These are phyloP conservation scores for Lagenorhynchus albirostris DNA, from an alignment of 2,113 vertebrate genomes.

Conservation along the genomic window DNA sequence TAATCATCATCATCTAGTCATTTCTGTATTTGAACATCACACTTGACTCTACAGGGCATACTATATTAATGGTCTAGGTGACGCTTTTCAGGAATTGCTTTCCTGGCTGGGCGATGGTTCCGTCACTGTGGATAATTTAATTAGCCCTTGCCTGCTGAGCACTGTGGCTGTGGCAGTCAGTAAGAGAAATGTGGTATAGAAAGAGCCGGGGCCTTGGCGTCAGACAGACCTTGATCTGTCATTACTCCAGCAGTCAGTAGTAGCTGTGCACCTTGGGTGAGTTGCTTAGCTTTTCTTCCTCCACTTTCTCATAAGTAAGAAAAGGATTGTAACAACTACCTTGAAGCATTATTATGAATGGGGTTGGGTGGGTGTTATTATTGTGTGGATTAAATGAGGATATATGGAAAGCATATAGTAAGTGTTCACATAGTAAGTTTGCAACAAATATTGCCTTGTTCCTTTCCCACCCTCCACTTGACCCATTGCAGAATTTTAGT, in stretches of 20 bases:
- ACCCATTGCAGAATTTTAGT: not conserved
- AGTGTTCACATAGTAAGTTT: not conserved
- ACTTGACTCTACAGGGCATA: slow-evolving; percentile 62
- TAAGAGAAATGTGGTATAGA: slow-evolving; percentile 32
- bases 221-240: slow-evolving; percentile 9
- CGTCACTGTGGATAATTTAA: slow-evolving; percentile 57
- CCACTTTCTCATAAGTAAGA: slow-evolving; percentile 10
- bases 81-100: slow-evolving; percentile 60
- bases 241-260: not conserved
- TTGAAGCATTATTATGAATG: not conserved
- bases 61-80: slow-evolving; percentile 63
- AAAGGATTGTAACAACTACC: not conserved
- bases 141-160: slow-evolving; percentile 61
- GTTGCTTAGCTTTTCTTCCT: not conserved
- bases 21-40: slow-evolving; percentile 61
- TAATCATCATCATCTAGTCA: slow-evolving; percentile 49
- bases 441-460: not conserved
- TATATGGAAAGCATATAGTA: not conserved
- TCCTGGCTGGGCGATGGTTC: slow-evolving; percentile 45
- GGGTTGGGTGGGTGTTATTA: not conserved
- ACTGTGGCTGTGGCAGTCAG: slow-evolving; percentile 13
- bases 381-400: not conserved
- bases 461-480: not conserved
- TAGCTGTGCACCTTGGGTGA: not conserved
- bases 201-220: slow-evolving; percentile 31